Evolutionary conservation across 2,888 invertebrate species (phyloP).

Genomic region (Branchellion lobata): DNA sequence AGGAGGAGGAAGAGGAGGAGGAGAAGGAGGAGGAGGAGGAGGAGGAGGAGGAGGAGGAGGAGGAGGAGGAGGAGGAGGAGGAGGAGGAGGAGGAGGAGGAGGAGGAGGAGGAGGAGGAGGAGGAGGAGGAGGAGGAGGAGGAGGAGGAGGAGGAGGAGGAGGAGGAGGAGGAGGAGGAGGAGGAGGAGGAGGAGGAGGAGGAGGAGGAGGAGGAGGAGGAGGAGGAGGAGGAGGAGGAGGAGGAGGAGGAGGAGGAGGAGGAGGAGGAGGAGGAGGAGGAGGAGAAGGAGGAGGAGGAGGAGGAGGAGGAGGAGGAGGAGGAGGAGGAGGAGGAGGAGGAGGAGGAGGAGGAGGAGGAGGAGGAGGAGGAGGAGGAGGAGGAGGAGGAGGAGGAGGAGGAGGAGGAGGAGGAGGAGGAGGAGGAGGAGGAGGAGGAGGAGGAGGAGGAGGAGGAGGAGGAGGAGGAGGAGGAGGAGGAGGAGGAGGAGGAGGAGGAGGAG

Average conservation of each 20-base stretch:
- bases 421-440: not conserved
- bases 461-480: not conserved
- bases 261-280: not conserved
- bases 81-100: not conserved
- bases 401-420: not conserved
- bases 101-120: not conserved
- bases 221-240: not conserved
- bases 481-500: not conserved
- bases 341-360: not conserved
- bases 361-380: conserved; percentile 2
- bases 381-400: not conserved
- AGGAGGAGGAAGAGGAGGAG: too few relatives aligned
- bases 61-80: conserved; percentile 64
- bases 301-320: not conserved
- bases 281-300: not conserved
- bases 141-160: too few relatives aligned
- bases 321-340: not conserved
- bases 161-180: not conserved
- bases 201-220: not conserved
- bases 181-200: not conserved
- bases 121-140: not conserved
- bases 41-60: too few relatives aligned
- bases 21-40: too few relatives aligned
- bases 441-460: not conserved
- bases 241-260: not conserved